Evolutionary conservation across 1,140 invertebrate species (phyloP).

Genomic region (Thalassaphorura encarpata): DNA sequence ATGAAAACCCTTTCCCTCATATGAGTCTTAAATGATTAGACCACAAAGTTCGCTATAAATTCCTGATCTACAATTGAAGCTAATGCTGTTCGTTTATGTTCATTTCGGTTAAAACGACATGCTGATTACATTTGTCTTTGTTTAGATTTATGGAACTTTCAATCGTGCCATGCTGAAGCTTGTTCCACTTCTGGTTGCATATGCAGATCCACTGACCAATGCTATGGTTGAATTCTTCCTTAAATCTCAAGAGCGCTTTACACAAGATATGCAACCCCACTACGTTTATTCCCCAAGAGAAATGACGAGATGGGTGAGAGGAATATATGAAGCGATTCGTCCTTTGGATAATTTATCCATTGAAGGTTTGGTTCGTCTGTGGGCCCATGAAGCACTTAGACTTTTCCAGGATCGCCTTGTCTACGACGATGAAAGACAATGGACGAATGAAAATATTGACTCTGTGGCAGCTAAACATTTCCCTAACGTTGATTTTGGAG

Average conservation of each 20-base stretch:
- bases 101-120: neutral
- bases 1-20: slow-evolving; percentile 4
- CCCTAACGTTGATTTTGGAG: slow-evolving; percentile 74
- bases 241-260: slow-evolving; percentile 92
- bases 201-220: slow-evolving; percentile 91
- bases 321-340: slow-evolving; percentile 96
- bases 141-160: slow-evolving; percentile 93
- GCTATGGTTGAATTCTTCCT: slow-evolving; percentile 99
- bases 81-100: neutral
- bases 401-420: slow-evolving; percentile 96
- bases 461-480: slow-evolving; percentile 90
- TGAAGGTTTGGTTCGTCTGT: slow-evolving; percentile 90
- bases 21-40: neutral
- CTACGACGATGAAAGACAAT: slow-evolving; percentile 82
- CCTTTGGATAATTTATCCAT: slow-evolving; percentile 83
- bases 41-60: neutral
- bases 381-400: slow-evolving; percentile 96
- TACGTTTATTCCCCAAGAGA: slow-evolving; percentile 99
- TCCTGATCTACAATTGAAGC: neutral
- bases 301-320: slow-evolving; percentile 98
- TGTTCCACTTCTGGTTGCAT: slow-evolving; percentile 77
- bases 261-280: slow-evolving; percentile 99
- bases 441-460: slow-evolving; percentile 99
- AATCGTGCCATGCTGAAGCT: slow-evolving; percentile 92
- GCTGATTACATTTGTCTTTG: slow-evolving; percentile 17